Evolutionary conservation across 2,797 vertebrate species (phyloP).

Genomic region (Hirundo rustica): DNA sequence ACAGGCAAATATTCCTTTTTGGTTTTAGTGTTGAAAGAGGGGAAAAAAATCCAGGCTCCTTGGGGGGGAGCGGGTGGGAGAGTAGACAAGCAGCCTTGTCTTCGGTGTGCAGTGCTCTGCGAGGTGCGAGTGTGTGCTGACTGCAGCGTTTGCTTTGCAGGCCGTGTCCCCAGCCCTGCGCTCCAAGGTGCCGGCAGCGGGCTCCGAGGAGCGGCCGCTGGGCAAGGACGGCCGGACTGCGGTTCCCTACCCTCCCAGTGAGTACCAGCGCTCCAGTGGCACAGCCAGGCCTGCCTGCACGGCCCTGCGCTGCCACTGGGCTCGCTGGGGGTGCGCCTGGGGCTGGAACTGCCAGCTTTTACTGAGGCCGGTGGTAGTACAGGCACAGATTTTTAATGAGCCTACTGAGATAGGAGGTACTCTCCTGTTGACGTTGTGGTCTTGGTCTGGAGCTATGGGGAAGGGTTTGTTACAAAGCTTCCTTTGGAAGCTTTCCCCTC

Average conservation of each 20-base stretch:
- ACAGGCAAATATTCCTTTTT: neutral
- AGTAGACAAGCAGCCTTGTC: neutral
- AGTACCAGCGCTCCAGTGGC: constrained; percentile 29
- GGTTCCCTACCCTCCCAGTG: constrained; percentile 95
- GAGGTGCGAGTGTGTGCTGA: neutral
- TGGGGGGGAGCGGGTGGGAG: neutral
- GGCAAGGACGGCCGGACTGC: constrained; percentile 90
- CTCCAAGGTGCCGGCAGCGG: constrained; percentile 80
- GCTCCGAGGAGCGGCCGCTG: constrained; percentile 87
- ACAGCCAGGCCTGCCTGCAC: neutral
- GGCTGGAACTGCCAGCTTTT: neutral
- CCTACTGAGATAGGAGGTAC: neutral
- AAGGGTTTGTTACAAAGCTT: neutral
- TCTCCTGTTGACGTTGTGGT: neutral
- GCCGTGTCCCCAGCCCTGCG: constrained; percentile 87
- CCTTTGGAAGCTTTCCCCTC: neutral
- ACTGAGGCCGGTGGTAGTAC: neutral
- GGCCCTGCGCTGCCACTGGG: neutral
- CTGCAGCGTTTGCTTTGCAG: constrained; percentile 51
- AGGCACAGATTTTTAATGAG: neutral
- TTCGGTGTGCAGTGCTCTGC: neutral
- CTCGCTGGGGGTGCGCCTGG: neutral
- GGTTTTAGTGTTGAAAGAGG: neutral
- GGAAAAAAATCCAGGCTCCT: neutral
- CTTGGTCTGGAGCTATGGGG: neutral